These are phyloP conservation scores for Solenopsis fugax DNA, from an alignment of 1,140 invertebrate species.

Conservation along the genomic window DNA sequence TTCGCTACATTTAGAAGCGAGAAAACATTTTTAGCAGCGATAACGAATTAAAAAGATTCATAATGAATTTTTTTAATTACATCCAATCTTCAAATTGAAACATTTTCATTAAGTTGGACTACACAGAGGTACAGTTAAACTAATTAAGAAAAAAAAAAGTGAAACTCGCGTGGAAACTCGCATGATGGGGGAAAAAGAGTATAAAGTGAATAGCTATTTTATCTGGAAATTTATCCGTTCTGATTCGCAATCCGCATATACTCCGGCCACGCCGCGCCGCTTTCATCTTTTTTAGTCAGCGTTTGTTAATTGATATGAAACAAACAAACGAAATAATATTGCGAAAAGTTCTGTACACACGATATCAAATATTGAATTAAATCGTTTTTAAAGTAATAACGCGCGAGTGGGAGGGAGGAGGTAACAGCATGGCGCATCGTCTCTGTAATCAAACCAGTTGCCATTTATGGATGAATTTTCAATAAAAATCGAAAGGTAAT, in stretches of 20 bases:
- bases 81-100: slow-evolving; percentile 38
- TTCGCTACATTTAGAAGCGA: neutral
- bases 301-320: slow-evolving; percentile 63
- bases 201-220: slow-evolving; percentile 53
- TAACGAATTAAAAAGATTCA: slow-evolving; percentile 24
- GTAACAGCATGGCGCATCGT: neutral
- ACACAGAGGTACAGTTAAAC: slow-evolving; percentile 27
- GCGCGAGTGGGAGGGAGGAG: neutral
- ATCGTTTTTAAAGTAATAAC: slow-evolving; percentile 58
- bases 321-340: slow-evolving; percentile 60
- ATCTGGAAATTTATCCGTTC: slow-evolving; percentile 56
- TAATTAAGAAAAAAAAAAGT: slow-evolving; percentile 25
- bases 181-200: slow-evolving; percentile 1
- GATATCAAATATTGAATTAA: slow-evolving; percentile 63
- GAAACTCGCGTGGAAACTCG: neutral
- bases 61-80: slow-evolving; percentile 46
- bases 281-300: slow-evolving; percentile 54
- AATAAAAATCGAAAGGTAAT: slow-evolving; percentile 28
- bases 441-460: slow-evolving; percentile 46
- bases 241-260: slow-evolving; percentile 22
- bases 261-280: neutral
- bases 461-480: slow-evolving; percentile 46
- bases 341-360: slow-evolving; percentile 47
- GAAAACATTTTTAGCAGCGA: neutral
- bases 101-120: slow-evolving; percentile 37